phyloP scores from a whole-genome alignment of 2,797 vertebrate genomes.

The Hirundo rustica region DNA sequence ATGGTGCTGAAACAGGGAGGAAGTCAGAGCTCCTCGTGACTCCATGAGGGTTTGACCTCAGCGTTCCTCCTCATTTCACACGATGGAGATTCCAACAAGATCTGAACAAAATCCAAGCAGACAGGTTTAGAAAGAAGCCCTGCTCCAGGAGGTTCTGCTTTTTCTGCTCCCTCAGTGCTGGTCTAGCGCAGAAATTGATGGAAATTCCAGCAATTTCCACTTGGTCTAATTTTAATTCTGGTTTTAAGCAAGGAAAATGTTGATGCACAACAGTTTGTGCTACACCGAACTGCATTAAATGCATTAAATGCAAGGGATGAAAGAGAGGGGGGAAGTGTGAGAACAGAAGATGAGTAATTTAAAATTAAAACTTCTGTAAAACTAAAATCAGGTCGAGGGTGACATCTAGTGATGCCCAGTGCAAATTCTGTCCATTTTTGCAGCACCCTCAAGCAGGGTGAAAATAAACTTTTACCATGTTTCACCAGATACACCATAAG shows the following conservation, averaged over 20 bases:
- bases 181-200: background rate
- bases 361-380: background rate
- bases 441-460: background rate
- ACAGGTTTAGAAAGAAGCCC: background rate
- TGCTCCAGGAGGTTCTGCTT: background rate
- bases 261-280: background rate
- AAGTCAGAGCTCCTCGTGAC: background rate
- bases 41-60: background rate
- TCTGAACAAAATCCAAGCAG: background rate
- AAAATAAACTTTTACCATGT: background rate
- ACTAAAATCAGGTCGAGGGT: conserved; percentile 24
- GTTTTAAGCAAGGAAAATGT: background rate
- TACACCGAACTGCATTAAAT: background rate
- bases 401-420: conserved; percentile 65
- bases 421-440: background rate
- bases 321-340: accelerated
- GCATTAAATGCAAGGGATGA: background rate
- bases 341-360: background rate
- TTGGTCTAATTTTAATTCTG: background rate
- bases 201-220: background rate
- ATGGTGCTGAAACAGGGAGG: background rate
- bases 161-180: background rate
- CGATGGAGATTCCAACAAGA: background rate
- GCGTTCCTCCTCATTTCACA: background rate
- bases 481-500: background rate